phyloP scores from a whole-genome alignment of 2,888 invertebrate genomes.

The Hermodice carunculata region DNA sequence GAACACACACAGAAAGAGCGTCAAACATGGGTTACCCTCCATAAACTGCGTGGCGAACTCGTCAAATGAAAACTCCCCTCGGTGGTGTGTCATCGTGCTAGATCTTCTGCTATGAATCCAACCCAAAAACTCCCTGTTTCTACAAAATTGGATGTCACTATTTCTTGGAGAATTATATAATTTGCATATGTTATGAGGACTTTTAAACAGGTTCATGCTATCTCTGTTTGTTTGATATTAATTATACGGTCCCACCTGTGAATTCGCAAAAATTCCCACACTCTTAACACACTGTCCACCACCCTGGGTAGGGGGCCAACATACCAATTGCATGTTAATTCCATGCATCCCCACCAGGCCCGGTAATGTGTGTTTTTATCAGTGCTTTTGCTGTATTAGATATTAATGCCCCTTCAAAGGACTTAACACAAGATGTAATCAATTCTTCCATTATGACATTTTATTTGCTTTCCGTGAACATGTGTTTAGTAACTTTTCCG shows the following conservation, averaged over 20 bases:
- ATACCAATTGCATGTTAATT: background rate
- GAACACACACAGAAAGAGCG: too few relatives aligned
- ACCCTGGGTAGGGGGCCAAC: constrained; percentile 7
- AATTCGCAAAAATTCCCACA: constrained; percentile 14
- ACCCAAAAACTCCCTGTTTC: background rate
- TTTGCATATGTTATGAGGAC: constrained; percentile 13
- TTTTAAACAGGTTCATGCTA: constrained; percentile 17
- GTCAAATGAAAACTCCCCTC: constrained; percentile 21
- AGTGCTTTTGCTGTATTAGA: too few relatives aligned
- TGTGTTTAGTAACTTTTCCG: too few relatives aligned
- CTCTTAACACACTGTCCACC: constrained; percentile 3
- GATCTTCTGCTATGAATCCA: background rate
- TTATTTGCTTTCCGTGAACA: too few relatives aligned
- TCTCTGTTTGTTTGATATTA: constrained; percentile 28
- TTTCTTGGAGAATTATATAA: background rate
- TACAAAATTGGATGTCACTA: background rate
- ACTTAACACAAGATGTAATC: background rate
- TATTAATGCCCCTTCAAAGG: constrained; percentile 21
- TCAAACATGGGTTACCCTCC: too few relatives aligned
- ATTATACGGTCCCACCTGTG: constrained; percentile 25
- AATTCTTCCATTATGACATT: constrained; percentile 7
- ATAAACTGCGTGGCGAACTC: constrained; percentile 22
- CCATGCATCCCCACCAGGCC: background rate
- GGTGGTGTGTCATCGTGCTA: too few relatives aligned
- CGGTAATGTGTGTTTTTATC: background rate